A percentile compares a stretch with the other conserved stretches of the same genome.
Evolutionary conservation across 2,797 vertebrate genomes (phyloP).

Genomic region (Pangasius sanitwongsei): DNA sequence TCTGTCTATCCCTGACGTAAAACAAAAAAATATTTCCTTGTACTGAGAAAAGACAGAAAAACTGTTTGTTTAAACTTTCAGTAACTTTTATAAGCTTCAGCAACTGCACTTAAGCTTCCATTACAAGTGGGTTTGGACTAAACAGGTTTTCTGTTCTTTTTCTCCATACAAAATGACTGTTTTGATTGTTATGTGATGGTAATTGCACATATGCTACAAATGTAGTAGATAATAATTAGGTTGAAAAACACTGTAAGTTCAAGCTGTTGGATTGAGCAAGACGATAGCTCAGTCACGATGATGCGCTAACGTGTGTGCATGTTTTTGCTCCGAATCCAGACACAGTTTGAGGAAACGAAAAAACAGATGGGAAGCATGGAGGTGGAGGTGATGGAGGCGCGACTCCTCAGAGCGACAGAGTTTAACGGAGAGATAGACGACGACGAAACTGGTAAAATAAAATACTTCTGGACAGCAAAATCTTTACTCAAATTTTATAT

Average conservation of each 20-base stretch:
- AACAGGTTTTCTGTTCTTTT: background rate
- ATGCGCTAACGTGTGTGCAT: background rate
- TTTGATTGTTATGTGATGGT: background rate
- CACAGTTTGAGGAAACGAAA: conserved; percentile 87
- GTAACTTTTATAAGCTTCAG: background rate
- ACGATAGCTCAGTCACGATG: background rate
- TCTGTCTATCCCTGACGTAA: background rate
- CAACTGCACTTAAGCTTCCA: background rate
- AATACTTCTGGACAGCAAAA: background rate
- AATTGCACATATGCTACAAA: background rate
- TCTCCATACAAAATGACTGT: background rate
- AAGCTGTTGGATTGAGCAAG: background rate
- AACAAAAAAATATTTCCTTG: background rate
- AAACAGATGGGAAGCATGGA: conserved; percentile 93
- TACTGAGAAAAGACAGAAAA: background rate
- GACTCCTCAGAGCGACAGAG: conserved; percentile 88
- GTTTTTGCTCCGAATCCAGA: conserved; percentile 67
- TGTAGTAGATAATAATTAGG: background rate
- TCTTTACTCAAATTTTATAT: background rate
- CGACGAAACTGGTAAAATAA: conserved; percentile 69
- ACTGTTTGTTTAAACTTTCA: background rate
- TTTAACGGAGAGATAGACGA: conserved; percentile 92
- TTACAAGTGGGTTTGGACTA: background rate
- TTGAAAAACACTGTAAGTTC: background rate
- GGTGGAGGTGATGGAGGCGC: conserved; percentile 95